Evolutionary conservation across 2,113 vertebrate species (phyloP).

Genomic region (Echinops telfairi): DNA sequence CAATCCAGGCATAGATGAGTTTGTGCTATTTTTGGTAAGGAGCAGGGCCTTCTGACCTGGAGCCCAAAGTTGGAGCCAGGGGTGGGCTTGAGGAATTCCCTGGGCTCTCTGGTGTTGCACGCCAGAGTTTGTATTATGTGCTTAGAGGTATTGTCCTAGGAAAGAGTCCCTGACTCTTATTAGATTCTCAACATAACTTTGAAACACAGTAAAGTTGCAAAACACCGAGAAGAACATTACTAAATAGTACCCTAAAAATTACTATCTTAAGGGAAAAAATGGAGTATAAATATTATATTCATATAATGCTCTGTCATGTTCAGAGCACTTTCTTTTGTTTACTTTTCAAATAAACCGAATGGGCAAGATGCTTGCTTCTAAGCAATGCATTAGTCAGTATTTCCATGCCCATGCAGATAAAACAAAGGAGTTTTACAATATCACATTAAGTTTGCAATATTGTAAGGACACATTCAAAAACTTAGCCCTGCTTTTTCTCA

Average conservation of each 20-base stretch:
- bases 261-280: not conserved
- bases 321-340: not conserved
- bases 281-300: not conserved
- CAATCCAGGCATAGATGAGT: not conserved
- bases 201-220: not conserved
- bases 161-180: not conserved
- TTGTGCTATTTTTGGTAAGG: not conserved
- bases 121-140: not conserved
- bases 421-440: not conserved
- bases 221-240: not conserved
- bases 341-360: constrained; percentile 30
- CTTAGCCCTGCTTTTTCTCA: constrained; percentile 59
- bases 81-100: not conserved
- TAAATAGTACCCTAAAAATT: not conserved
- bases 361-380: constrained; percentile 11
- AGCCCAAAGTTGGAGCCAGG: not conserved
- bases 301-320: no score
- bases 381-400: not conserved
- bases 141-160: not conserved
- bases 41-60: not conserved
- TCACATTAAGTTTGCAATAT: not conserved
- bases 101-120: not conserved
- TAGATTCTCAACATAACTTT: not conserved
- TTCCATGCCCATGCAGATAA: not conserved
- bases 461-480: constrained; percentile 21